These are phyloP conservation scores for Orthosia gracilis DNA, from an alignment of 2,888 invertebrate genomes.

Conservation along the genomic window DNA sequence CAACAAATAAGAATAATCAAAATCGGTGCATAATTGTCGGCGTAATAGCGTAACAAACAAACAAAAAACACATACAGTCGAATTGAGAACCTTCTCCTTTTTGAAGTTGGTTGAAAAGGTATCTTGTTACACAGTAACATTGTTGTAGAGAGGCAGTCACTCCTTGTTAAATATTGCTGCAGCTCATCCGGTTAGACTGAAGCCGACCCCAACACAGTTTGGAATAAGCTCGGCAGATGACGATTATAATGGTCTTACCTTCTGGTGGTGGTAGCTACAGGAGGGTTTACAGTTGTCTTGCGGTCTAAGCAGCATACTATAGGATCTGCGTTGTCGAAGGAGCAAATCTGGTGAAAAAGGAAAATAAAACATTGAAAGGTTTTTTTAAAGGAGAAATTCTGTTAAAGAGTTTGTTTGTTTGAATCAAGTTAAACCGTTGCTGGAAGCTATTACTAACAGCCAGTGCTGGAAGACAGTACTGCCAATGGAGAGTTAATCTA, in stretches of 20 bases:
- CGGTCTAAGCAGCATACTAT: conserved; percentile 74
- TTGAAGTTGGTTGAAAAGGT: no score
- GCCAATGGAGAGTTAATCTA: no score
- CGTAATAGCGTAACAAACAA: no score
- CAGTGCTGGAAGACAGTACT: no score
- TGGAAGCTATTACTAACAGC: not conserved
- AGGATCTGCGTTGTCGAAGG: conserved; percentile 65
- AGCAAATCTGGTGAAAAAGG: conserved; percentile 71
- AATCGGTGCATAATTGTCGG: no score
- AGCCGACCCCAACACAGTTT: not conserved
- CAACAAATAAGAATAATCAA: no score
- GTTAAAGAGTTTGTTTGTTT: not conserved
- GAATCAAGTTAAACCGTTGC: not conserved
- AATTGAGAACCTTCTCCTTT: no score
- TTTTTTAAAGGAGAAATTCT: not conserved
- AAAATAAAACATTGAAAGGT: not conserved
- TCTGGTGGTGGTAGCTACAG: conserved; percentile 68
- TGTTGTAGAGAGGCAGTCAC: no score
- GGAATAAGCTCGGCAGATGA: not conserved
- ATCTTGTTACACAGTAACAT: no score
- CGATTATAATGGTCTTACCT: conserved; percentile 36
- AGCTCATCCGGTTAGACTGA: no score
- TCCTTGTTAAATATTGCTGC: no score
- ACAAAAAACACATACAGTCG: no score
- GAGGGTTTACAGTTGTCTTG: conserved; percentile 34